These are phyloP conservation scores for Drosophila setosimentum DNA, from an alignment of 2,888 invertebrate species.

Conservation along the genomic window DNA sequence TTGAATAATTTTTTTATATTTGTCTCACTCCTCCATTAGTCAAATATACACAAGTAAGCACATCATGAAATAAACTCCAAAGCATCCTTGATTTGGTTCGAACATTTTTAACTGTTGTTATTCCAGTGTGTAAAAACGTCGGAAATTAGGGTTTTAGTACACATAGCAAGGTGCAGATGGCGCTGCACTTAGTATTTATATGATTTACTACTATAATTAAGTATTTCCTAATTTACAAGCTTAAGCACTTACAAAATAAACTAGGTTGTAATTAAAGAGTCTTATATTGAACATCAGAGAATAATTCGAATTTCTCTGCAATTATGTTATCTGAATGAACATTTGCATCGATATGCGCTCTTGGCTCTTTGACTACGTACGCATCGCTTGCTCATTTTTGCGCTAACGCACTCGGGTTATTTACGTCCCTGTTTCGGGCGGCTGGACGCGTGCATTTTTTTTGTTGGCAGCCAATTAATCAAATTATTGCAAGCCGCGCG, in stretches of 20 bases:
- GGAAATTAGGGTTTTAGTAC: background rate
- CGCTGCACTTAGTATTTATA: slow-evolving; percentile 6
- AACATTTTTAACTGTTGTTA: slow-evolving; percentile 3
- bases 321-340: background rate
- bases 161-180: slow-evolving; percentile 17
- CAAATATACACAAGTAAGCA: slow-evolving; percentile 20
- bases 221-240: background rate
- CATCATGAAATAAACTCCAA: slow-evolving; percentile 9
- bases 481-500: slow-evolving; percentile 48
- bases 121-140: slow-evolving; percentile 20
- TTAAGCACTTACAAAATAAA: background rate
- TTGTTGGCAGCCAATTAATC: slow-evolving; percentile 33
- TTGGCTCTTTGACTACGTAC: slow-evolving; percentile 15
- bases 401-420: slow-evolving; percentile 25
- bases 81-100: slow-evolving; percentile 21
- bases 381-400: slow-evolving; percentile 19
- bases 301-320: background rate
- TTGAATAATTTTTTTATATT: background rate
- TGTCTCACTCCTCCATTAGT: background rate
- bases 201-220: background rate
- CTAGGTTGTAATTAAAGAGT: background rate
- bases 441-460: slow-evolving; percentile 54
- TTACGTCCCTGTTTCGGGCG: slow-evolving; percentile 49
- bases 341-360: slow-evolving; percentile 8
- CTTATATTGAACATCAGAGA: background rate